Percentiles rank a stretch among this genome's conserved stretches.
Evolutionary conservation across 2,888 invertebrate species (phyloP).

Genomic region (Caenorhabditis becei): DNA sequence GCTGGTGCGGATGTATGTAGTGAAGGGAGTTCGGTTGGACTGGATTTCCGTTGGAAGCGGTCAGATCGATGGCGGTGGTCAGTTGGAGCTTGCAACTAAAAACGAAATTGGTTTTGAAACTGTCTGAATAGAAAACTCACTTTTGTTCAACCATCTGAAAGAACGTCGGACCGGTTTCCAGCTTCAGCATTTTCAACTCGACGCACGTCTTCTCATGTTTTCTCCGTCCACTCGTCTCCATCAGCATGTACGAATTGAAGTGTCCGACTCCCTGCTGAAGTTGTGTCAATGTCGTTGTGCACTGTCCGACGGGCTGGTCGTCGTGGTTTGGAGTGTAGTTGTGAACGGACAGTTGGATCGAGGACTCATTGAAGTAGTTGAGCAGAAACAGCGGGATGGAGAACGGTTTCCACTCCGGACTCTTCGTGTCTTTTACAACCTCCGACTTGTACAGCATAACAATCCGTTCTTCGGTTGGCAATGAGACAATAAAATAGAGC

Average conservation of each 20-base stretch:
- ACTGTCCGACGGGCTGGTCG: conserved; percentile 71
- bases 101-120: neutral
- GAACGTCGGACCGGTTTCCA: conserved; percentile 67
- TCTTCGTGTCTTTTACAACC: conserved; percentile 51
- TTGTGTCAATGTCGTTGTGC: conserved; percentile 73
- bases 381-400: conserved; percentile 72
- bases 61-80: conserved; percentile 84
- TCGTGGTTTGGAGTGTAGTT: conserved; percentile 73
- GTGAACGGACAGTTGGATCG: conserved; percentile 70
- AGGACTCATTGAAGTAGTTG: conserved; percentile 67
- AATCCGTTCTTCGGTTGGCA: conserved; percentile 50
- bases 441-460: conserved; percentile 61
- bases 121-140: no score
- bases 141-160: conserved; percentile 68
- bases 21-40: conserved; percentile 79
- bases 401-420: conserved; percentile 73
- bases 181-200: conserved; percentile 66
- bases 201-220: conserved; percentile 69
- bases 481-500: conserved; percentile 67
- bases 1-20: conserved; percentile 82
- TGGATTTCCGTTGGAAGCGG: conserved; percentile 84
- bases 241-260: conserved; percentile 74
- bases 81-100: conserved; percentile 83
- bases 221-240: conserved; percentile 60
- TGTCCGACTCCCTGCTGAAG: conserved; percentile 69